Base-by-base conservation (phyloP, 2,888 invertebrate genomes). In the Agrotis clavis region DNA sequence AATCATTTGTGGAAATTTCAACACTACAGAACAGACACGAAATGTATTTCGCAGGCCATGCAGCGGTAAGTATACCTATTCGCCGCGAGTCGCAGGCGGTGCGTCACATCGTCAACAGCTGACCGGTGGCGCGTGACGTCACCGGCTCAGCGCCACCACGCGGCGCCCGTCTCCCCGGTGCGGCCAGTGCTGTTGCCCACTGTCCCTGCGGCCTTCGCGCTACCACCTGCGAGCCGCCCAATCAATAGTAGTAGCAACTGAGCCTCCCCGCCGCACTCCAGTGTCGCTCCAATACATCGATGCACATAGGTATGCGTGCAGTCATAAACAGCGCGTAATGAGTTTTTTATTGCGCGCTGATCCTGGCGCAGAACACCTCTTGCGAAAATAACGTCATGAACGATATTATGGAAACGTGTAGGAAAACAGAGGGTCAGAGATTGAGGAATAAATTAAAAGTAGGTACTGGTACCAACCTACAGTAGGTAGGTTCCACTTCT, bases 101-200 rank as follows among this genome's bases (percentile, higher is more conserved):
- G 19, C 66, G 66, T 25, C 25, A 67, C 50, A 19, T 35, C 65
- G 16, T 67, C 67, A 59, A 14, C 57, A 14, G 54, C 25, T n/a
- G 59, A 53, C 47, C 51, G 50, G 67, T 30, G 47, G 16, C 53
- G 48, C 53, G 59, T 75, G 75, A 70, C 75, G 70, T 76, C 77
- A 73, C 14, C 65, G 64, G 21, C 57, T 13, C 47, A 51, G 11
- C 51, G 48, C 59, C 75, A 62, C 21, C 30, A 30, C 60, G 13
- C 47, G 19, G 7, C 35, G 11, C 9, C 9, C 35, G n/a, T 11
- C 21, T n/a, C 13, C 19, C 21, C 16, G 11, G 53, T 13, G 65
- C 57, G n/a, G 18, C 47, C 13, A 18, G 67, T 35, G 41, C 35
- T 25, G 47, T 45, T 62, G 47, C 19, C 21, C 51, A 21, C 62